Evolutionary conservation across 2,888 invertebrate genomes (phyloP), one percentile per base, ranked within the genome.

Genomic region (Chesias legatella): DNA sequence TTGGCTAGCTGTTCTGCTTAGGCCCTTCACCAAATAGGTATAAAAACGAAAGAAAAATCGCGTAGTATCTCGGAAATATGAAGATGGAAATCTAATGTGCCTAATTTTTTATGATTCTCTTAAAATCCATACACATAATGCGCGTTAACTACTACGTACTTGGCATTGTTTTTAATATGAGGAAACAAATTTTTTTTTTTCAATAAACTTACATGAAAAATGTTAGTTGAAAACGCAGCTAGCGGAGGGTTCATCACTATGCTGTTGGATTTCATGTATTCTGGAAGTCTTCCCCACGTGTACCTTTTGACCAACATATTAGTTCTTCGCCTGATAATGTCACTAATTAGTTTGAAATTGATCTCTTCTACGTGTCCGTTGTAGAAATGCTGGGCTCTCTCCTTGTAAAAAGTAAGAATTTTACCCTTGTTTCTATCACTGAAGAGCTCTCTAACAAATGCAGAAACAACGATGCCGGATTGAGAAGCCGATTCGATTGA

Each of bases 291-390:
- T 1, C 94, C 94, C 73, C 92, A 91, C 0, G 95, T 94, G 56
- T 94, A 92, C 53, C 94, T 91, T 62, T 94, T 94, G 0, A 96
- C 92, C 27, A 95, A 75, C 13, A 95, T 81, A 74, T 96, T 96
- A 0, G 95, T 95, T 53, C 95, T 86, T 43, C 95, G 88, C 31
- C 95, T 89, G n/a, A 95, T 92, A 1, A 95, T 91, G 59, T 96
- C 95, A 40, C 94, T 94, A 17, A 96, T 94, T 11, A 94, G 91
- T 53, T 93, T 93, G 64, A 95, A 96, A 56, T 94, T 94, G 0
- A 94, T 92, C 74, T 96, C 95, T 65, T 95, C 95, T 0, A 96
- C 95, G 42, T 94, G 93, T 0, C 95, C 96, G 50, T 94, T 94
- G 66, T 97, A 97, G 56, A 96, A 94, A 55, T 95, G 95, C 56